Evolutionary conservation across 2,888 invertebrate genomes (phyloP).

Genomic region (Dryomyza anilis): DNA sequence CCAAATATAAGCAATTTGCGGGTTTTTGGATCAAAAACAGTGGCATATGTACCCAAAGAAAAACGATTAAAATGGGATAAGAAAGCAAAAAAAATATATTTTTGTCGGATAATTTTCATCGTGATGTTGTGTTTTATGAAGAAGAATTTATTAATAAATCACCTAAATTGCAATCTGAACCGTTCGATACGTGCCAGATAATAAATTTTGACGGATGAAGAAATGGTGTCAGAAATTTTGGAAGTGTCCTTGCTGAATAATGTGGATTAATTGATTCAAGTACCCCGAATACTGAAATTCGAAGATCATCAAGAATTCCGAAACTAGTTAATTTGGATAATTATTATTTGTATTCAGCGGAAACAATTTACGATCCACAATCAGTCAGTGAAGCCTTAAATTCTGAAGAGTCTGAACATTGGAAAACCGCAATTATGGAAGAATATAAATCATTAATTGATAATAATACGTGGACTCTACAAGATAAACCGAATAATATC

Average conservation of each 20-base stretch:
- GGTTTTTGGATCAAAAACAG: conserved; percentile 21
- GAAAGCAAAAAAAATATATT: conserved; percentile 20
- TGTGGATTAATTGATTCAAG: no score
- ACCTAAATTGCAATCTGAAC: neutral
- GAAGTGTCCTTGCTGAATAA: neutral
- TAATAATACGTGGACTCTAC: conserved; percentile 36
- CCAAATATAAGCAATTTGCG: no score
- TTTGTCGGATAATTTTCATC: conserved; percentile 24
- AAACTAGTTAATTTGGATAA: neutral
- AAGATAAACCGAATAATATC: conserved; percentile 27
- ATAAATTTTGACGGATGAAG: neutral
- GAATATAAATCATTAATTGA: conserved; percentile 34
- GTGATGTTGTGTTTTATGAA: conserved; percentile 24
- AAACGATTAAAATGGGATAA: conserved; percentile 22
- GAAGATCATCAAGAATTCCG: no score
- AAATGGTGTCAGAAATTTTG: no score
- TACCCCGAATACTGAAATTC: no score
- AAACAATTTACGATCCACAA: neutral
- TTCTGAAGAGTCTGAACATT: neutral
- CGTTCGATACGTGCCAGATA: no score
- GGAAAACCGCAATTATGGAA: conserved; percentile 31
- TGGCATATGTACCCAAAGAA: conserved; percentile 21
- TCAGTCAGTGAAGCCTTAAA: no score
- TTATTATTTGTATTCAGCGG: no score
- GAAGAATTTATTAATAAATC: conserved; percentile 1